Evolutionary conservation across 2,888 invertebrate genomes (phyloP).

Genomic region (Ophonus ardosiacus): DNA sequence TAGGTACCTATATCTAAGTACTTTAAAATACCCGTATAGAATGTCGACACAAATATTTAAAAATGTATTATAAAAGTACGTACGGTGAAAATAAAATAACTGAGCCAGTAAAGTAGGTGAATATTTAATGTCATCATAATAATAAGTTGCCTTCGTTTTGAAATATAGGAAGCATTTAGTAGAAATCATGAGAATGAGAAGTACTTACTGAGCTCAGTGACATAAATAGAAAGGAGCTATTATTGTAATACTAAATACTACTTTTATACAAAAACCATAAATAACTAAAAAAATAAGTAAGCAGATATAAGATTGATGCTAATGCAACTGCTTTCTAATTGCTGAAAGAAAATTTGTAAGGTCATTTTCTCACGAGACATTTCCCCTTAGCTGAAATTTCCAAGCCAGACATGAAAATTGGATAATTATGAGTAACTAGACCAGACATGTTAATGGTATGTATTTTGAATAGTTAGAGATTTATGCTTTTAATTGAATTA

Average conservation of each 20-base stretch:
- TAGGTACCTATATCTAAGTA: too few relatives aligned
- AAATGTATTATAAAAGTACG: too few relatives aligned
- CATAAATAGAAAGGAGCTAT: not conserved
- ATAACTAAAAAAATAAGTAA: not conserved
- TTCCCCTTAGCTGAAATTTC: not conserved
- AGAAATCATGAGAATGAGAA: not conserved
- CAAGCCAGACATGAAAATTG: not conserved
- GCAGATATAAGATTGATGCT: not conserved
- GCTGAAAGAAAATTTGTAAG: conserved; percentile 7
- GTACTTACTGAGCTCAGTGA: not conserved
- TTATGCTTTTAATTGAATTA: conserved; percentile 12
- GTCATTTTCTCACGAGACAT: conserved; percentile 23
- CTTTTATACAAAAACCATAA: not conserved
- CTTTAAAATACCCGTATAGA: too few relatives aligned
- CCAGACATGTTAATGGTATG: not conserved
- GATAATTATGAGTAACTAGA: not conserved
- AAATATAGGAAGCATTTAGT: conserved; percentile 4
- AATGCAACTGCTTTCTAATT: conserved; percentile 32
- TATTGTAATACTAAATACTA: not conserved
- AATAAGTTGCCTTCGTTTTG: not conserved
- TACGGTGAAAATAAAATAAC: too few relatives aligned
- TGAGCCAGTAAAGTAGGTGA: too few relatives aligned
- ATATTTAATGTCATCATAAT: not conserved
- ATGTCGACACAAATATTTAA: too few relatives aligned
- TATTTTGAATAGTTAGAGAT: not conserved